Evolutionary conservation across 2,797 vertebrate genomes (phyloP).

Genomic region (Fringilla coelebs): DNA sequence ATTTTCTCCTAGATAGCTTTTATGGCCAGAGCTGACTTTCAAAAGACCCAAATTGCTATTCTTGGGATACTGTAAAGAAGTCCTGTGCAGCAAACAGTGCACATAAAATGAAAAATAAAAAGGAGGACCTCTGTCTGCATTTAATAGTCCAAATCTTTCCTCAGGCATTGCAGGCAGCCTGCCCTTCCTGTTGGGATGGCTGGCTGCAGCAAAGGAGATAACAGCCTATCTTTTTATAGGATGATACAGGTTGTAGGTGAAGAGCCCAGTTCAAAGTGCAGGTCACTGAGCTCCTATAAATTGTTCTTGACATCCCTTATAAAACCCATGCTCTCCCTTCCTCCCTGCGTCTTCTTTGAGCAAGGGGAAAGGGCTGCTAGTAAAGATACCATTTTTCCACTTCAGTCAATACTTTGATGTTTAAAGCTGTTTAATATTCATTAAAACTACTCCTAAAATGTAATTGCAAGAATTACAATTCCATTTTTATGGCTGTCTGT

Average conservation of each 20-base stretch:
- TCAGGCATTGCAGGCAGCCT: conserved; percentile 2
- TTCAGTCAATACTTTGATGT: conserved; percentile 77
- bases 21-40: background rate
- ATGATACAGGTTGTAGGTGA: conserved; percentile 42
- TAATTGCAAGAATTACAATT: conserved; percentile 69
- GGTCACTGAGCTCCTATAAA: conserved; percentile 65
- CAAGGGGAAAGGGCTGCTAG: conserved; percentile 36
- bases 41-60: background rate
- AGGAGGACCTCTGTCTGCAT: conserved; percentile 12
- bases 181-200: conserved; percentile 1
- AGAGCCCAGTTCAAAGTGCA: conserved; percentile 70
- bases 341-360: background rate
- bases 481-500: conserved; percentile 59
- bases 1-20: background rate
- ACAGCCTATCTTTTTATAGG: conserved; percentile 64
- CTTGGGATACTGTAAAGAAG: background rate
- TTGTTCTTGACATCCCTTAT: conserved; percentile 64
- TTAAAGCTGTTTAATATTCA: conserved; percentile 76
- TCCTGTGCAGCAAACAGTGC: background rate
- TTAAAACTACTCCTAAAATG: conserved; percentile 65
- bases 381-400: conserved; percentile 72
- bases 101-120: conserved; percentile 20
- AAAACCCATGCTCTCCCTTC: conserved; percentile 44
- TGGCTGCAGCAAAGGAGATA: conserved; percentile 47
- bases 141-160: conserved; percentile 18